A percentile compares a stretch with the other conserved stretches of the same genome.
phyloP scores from a whole-genome alignment of 1,140 invertebrate genomes.

The Sarcophaga bullata region DNA sequence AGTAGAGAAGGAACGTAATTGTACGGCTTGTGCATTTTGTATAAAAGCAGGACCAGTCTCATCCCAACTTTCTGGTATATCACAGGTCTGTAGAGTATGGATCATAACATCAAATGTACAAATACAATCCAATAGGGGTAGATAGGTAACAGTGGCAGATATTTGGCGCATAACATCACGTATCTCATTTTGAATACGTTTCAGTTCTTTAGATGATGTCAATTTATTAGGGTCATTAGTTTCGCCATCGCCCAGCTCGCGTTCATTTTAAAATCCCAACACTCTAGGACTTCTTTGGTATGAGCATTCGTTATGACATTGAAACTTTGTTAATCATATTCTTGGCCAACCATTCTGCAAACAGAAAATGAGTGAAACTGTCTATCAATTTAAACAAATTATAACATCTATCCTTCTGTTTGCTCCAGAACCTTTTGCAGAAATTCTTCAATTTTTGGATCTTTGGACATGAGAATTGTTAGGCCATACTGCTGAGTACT shows the following conservation, averaged over 20 bases:
- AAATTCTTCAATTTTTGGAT: constrained; percentile 89
- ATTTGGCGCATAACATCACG: constrained; percentile 93
- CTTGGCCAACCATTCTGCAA: constrained; percentile 87
- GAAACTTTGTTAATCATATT: constrained; percentile 89
- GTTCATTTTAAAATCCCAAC: constrained; percentile 97
- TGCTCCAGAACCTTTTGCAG: constrained; percentile 84
- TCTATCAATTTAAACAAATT: not conserved
- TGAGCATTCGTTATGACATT: constrained; percentile 89
- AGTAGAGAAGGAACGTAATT: constrained; percentile 92
- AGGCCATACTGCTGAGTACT: constrained; percentile 92
- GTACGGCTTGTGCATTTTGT: constrained; percentile 91
- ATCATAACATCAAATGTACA: constrained; percentile 88
- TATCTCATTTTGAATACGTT: constrained; percentile 94
- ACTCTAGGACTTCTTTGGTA: constrained; percentile 92
- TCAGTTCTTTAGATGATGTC: constrained; percentile 75
- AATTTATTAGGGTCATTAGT: constrained; percentile 65
- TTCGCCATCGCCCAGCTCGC: constrained; percentile 74
- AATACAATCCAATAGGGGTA: constrained; percentile 78
- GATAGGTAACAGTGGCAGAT: constrained; percentile 77
- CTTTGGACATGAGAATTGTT: constrained; percentile 87
- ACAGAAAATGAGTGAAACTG: not conserved
- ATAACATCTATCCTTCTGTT: constrained; percentile 79
- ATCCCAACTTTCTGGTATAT: constrained; percentile 89
- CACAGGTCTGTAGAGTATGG: constrained; percentile 84
- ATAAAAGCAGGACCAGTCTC: constrained; percentile 91